Percentiles rank a stretch among this genome's conserved stretches.
Evolutionary conservation across 2,797 vertebrate species (phyloP).

Genomic region (Danio kyathit): DNA sequence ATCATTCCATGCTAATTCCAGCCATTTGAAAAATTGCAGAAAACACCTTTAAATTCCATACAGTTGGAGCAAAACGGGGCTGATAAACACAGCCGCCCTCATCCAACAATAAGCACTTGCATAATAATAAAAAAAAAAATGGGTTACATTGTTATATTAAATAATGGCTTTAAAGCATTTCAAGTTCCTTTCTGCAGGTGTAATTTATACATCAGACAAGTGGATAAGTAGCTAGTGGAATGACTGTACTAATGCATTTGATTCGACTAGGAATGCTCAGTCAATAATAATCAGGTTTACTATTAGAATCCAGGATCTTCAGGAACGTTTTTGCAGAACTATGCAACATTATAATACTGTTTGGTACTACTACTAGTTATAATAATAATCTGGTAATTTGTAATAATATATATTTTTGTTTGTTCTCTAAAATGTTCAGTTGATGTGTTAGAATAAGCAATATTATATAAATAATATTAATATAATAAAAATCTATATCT

Average conservation of each 20-base stretch:
- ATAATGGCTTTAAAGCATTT: neutral
- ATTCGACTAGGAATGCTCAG: neutral
- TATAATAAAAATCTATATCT: neutral
- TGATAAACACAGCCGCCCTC: neutral
- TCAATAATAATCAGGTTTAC: neutral
- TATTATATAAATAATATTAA: neutral
- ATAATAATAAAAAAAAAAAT: too few relatives aligned
- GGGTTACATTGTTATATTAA: too few relatives aligned
- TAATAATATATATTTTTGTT: neutral
- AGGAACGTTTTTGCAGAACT: neutral
- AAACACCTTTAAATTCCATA: neutral
- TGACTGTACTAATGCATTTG: neutral
- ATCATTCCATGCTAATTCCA: constrained; percentile 5
- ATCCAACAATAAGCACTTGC: neutral
- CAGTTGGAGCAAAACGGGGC: neutral
- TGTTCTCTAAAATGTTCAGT: neutral
- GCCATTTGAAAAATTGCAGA: constrained; percentile 15
- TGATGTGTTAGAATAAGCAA: constrained; percentile 6
- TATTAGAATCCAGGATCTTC: neutral
- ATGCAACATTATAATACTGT: neutral
- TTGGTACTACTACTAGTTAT: neutral
- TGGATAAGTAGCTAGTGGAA: neutral
- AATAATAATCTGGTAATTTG: neutral
- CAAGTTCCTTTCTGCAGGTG: neutral
- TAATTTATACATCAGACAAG: constrained; percentile 7